Conservation (phyloP, 2,888 invertebrate genomes). For the Chouioia cunea region DNA sequence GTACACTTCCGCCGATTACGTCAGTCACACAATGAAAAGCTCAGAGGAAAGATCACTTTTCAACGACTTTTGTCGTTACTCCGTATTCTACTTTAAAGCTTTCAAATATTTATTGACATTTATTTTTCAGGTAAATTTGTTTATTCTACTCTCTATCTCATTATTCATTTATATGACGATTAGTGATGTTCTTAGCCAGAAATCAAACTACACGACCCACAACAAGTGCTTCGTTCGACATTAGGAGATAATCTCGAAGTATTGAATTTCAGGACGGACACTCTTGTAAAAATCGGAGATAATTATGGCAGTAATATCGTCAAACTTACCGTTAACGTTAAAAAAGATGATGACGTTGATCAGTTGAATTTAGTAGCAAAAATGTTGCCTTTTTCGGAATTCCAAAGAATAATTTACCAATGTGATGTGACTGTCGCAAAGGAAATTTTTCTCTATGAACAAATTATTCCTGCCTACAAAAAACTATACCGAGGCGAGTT, state of each 20-base stretch:
- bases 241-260: conserved; percentile 49
- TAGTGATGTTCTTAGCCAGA: background rate
- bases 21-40: too few relatives aligned
- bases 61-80: too few relatives aligned
- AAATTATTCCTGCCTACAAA: conserved; percentile 69
- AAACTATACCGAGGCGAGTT: conserved; percentile 66
- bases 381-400: conserved; percentile 70
- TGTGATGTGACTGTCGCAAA: conserved; percentile 72
- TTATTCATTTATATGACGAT: too few relatives aligned
- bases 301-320: conserved; percentile 76
- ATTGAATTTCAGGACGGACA: conserved; percentile 50
- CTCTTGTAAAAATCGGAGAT: conserved; percentile 70
- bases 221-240: conserved; percentile 54
- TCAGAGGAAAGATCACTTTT: too few relatives aligned
- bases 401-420: conserved; percentile 71
- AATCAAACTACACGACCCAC: conserved; percentile 55
- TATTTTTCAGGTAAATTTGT: too few relatives aligned
- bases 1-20: too few relatives aligned
- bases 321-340: conserved; percentile 52
- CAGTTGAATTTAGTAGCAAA: conserved; percentile 72
- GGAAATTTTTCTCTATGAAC: conserved; percentile 72
- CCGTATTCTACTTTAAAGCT: too few relatives aligned
- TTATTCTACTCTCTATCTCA: too few relatives aligned
- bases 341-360: conserved; percentile 45
- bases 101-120: too few relatives aligned